These are phyloP conservation scores for Megalopta genalis DNA, from an alignment of 1,140 invertebrate species.

Conservation along the genomic window DNA sequence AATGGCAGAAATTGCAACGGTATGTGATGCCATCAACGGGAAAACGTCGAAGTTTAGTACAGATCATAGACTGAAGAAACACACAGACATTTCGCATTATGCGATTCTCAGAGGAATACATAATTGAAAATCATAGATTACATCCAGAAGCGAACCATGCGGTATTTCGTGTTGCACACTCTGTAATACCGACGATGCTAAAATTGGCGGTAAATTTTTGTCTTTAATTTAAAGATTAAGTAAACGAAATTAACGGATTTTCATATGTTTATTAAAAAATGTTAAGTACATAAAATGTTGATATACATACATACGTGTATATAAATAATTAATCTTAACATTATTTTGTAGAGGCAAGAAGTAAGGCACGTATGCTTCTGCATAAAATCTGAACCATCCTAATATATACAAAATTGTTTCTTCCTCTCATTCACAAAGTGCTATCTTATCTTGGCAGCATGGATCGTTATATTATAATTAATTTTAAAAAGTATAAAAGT, in stretches of 20 bases:
- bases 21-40: neutral
- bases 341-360: slow-evolving; percentile 58
- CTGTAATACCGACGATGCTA: too few species aligned
- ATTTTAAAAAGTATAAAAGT: slow-evolving; percentile 26
- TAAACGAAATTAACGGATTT: neutral
- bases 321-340: slow-evolving; percentile 54
- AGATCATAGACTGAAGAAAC: too few species aligned
- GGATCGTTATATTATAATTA: neutral
- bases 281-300: slow-evolving; percentile 61
- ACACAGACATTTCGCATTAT: too few species aligned
- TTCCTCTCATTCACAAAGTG: neutral
- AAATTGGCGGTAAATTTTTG: too few species aligned
- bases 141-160: too few species aligned
- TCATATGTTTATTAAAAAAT: slow-evolving; percentile 62
- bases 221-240: neutral
- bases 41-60: neutral
- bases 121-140: too few species aligned
- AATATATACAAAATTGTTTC: slow-evolving; percentile 56
- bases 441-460: neutral
- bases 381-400: slow-evolving; percentile 32
- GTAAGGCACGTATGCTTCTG: slow-evolving; percentile 56
- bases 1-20: neutral
- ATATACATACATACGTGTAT: slow-evolving; percentile 48
- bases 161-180: too few species aligned
- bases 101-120: too few species aligned